phyloP scores from a whole-genome alignment of 2,888 invertebrate genomes.

The Hetaerina titia region DNA sequence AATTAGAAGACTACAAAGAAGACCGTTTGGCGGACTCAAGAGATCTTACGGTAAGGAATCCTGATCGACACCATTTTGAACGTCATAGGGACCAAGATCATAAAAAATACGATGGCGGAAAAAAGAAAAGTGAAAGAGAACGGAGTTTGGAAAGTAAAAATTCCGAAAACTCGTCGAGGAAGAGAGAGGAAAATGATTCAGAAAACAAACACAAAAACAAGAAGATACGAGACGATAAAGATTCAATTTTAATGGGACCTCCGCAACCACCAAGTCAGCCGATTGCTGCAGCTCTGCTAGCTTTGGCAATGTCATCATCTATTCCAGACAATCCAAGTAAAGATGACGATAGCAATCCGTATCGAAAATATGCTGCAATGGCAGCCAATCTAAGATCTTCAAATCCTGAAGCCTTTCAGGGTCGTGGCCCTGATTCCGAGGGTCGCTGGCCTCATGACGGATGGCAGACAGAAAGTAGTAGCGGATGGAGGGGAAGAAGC shows the following conservation, averaged over 20 bases:
- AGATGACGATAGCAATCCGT: constrained; percentile 53
- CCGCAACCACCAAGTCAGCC: constrained; percentile 38
- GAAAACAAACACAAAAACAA: not conserved
- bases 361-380: constrained; percentile 48
- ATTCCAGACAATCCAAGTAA: constrained; percentile 20
- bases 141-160: not conserved
- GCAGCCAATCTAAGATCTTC: constrained; percentile 44
- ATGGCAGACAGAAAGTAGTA: constrained; percentile 38
- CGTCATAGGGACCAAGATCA: not conserved
- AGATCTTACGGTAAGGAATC: not conserved
- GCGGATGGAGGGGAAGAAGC: constrained; percentile 51
- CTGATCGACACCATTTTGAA: not conserved
- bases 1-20: not conserved
- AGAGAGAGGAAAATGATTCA: not conserved
- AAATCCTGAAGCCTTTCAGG: constrained; percentile 58
- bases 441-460: constrained; percentile 58
- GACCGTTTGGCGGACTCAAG: not conserved
- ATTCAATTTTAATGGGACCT: constrained; percentile 22
- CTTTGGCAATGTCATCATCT: constrained; percentile 55
- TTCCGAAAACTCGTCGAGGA: not conserved
- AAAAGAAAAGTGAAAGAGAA: not conserved
- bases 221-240: not conserved
- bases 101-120: not conserved
- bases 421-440: constrained; percentile 44
- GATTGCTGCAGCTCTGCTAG: constrained; percentile 57